phyloP scores from a whole-genome alignment of 2,113 vertebrate species.

The Onychostruthus taczanowskii region DNA sequence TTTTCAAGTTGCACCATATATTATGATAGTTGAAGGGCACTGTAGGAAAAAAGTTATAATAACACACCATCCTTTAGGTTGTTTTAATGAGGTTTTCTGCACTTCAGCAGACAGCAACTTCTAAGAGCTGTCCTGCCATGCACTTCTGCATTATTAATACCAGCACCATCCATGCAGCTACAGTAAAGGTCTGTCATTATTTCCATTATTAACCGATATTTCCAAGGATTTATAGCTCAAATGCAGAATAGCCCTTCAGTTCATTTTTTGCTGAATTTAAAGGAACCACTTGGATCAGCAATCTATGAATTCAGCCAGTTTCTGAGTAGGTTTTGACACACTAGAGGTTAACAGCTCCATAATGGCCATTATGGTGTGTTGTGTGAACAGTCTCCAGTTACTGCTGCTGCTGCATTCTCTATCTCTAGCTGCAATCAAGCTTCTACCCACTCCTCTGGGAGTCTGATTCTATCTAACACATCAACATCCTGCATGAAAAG shows the following conservation, averaged over 20 bases:
- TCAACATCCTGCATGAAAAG: background rate
- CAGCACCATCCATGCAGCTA: background rate
- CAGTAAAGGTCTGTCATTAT: background rate
- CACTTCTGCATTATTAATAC: constrained; percentile 24
- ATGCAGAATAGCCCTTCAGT: background rate
- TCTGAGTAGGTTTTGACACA: constrained; percentile 9
- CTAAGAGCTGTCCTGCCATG: constrained; percentile 6
- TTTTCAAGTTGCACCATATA: background rate
- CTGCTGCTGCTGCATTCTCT: background rate
- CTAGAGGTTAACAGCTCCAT: background rate
- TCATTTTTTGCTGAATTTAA: constrained; percentile 11
- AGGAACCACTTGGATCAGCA: constrained; percentile 10
- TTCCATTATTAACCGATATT: constrained; percentile 1
- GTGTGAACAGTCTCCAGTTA: background rate
- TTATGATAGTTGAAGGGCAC: constrained; percentile 32
- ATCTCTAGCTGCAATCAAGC: background rate
- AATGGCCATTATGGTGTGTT: background rate
- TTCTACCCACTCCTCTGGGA: background rate
- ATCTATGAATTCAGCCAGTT: background rate
- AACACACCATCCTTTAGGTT: constrained; percentile 38
- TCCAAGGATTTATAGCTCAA: constrained; percentile 13
- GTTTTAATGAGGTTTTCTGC: constrained; percentile 57
- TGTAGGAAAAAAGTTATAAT: background rate
- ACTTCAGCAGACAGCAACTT: background rate
- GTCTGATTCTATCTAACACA: background rate